Conservation (phyloP, 2,113 vertebrate species). For the Aegithalos caudatus region DNA sequence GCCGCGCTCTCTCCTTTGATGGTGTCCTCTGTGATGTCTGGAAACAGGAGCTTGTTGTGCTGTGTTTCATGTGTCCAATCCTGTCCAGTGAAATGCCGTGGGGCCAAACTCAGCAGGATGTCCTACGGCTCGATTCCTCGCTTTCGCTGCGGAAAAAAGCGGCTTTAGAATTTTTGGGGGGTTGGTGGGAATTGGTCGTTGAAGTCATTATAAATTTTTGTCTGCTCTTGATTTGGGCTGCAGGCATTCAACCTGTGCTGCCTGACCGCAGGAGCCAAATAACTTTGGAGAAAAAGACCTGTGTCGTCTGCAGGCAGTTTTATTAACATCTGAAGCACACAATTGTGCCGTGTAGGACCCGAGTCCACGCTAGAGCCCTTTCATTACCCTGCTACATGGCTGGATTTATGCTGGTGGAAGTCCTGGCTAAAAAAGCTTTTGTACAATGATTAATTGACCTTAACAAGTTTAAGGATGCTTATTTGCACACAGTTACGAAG, state of each 20-base stretch:
- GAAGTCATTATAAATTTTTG: background rate
- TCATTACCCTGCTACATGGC: background rate
- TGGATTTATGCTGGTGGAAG: conserved; percentile 41
- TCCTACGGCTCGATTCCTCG: background rate
- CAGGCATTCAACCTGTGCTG: background rate
- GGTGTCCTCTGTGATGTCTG: background rate
- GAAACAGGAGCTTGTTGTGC: background rate
- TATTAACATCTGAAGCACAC: conserved; percentile 28
- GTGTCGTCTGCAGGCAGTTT: background rate
- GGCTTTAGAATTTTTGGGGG: background rate
- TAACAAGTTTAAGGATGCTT: conserved; percentile 79
- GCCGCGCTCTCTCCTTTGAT: background rate
- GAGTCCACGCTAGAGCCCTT: background rate
- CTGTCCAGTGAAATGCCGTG: background rate
- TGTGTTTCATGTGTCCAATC: background rate
- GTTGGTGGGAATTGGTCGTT: background rate
- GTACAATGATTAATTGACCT: conserved; percentile 81
- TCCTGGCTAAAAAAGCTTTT: conserved; percentile 54
- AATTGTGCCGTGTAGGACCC: background rate
- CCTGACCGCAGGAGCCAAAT: background rate
- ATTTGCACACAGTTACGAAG: conserved; percentile 79
- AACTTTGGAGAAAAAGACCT: conserved; percentile 21
- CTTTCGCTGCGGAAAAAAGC: background rate
- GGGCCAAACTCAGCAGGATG: background rate
- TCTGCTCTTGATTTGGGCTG: background rate